Evolutionary conservation across 2,113 vertebrate species (phyloP), one percentile per base, ranked within the genome.

Genomic region (Psettodes erumei): DNA sequence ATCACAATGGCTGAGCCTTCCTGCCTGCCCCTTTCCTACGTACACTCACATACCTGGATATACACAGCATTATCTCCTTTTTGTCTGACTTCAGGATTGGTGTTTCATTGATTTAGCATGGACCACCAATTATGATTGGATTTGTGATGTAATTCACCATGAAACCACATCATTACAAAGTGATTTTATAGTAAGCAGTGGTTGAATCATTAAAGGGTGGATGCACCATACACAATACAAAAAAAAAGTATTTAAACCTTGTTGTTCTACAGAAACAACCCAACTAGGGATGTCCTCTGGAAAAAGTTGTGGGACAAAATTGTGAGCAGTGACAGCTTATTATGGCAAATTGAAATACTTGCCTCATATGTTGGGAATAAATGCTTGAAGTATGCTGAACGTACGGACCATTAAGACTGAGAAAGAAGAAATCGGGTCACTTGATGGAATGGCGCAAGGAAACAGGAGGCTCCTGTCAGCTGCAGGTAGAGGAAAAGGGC

Each of bases 391-490:
- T 23, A 50, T 38, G 1, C n/a, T 12, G 30, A 33, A n/a, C 42
- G 19, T 37, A 3, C 1, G 3, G 19, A 19, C 18, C 30, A 13
- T 72, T 40, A 27, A 21, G 8, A 23, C 16, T 2, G 18, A 40
- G 33, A 33, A n/a, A 19, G 42, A n/a, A 54, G 51, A 65, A 32
- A 53, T 71, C 1, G 33, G 8, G 12, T 78, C 2, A 47, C 71
- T 62, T 64, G 80, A 71, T 72, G 55, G 59, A 61, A 45, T 32
- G 0, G 0, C 18, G 13, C 30, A 28, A 30, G 33, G 77, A 82
- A 81, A 68, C 15, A 6, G n/a, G 50, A 35, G 65, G 33, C 45
- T 81, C 4, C 60, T 64, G 28, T 79, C 69, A 48, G 75, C 66
- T 60, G 35, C 63, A 64, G 58, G 54, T 75, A 23, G 63, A 75